Conservation (phyloP, 2,797 vertebrate species). For the Hypotaenidia okinawae region DNA sequence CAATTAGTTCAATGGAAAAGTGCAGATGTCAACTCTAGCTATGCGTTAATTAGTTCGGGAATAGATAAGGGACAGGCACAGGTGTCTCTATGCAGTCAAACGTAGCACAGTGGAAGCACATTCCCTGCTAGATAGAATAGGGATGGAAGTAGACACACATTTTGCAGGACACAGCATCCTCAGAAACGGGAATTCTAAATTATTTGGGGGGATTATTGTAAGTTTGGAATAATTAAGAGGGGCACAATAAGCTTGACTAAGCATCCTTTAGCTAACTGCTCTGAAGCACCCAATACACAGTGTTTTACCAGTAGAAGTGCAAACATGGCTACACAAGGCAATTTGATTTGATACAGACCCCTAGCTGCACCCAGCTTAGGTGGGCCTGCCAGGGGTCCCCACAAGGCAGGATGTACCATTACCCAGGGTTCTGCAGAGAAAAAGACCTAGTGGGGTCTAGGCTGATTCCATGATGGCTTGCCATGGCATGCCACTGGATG, state of each 20-base stretch:
- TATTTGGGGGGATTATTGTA: not conserved
- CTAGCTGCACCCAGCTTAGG: not conserved
- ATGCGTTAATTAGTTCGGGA: not conserved
- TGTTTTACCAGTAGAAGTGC: not conserved
- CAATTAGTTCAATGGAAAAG: not conserved
- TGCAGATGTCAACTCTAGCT: not conserved
- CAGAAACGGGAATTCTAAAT: not conserved
- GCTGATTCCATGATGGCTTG: not conserved
- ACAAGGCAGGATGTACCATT: fast-evolving
- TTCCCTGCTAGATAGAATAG: not conserved
- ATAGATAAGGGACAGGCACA: not conserved
- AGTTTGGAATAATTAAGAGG: not conserved
- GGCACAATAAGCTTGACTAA: not conserved
- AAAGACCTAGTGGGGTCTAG: fast-evolving
- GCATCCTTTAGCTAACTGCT: not conserved
- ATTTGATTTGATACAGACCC: not conserved
- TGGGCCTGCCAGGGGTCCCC: fast-evolving
- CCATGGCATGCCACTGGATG: not conserved
- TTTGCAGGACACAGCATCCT: not conserved
- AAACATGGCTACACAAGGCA: not conserved
- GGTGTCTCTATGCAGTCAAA: not conserved
- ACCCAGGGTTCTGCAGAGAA: not conserved
- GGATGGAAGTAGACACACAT: not conserved
- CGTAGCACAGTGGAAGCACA: not conserved
- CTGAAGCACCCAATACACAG: not conserved